Percentiles rank a stretch among this genome's conserved stretches.
These are phyloP conservation scores for Stegana nigrithorax DNA, from an alignment of 2,888 invertebrate genomes.

Conservation along the genomic window DNA sequence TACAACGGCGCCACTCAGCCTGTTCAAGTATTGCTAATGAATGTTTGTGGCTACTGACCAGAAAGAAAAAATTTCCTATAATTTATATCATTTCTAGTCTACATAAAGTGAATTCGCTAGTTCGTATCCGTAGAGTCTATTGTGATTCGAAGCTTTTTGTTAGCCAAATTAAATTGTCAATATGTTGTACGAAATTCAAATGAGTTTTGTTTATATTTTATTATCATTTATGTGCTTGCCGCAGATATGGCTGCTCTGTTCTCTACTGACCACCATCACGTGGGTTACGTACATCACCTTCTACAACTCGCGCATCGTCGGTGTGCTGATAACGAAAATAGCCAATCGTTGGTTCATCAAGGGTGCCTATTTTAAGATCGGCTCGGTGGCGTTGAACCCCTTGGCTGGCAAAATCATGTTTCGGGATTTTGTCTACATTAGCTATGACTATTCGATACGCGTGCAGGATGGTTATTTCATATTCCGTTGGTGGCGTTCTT, in stretches of 20 bases:
- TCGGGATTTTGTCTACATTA: slow-evolving; percentile 92
- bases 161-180: not conserved
- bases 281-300: slow-evolving; percentile 96
- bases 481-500: slow-evolving; percentile 98
- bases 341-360: slow-evolving; percentile 88
- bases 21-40: slow-evolving; percentile 19
- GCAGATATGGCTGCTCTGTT: slow-evolving; percentile 80
- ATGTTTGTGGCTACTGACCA: too few species aligned
- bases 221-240: slow-evolving; percentile 21
- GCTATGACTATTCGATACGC: slow-evolving; percentile 91
- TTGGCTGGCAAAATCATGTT: slow-evolving; percentile 99
- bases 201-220: not conserved
- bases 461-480: slow-evolving; percentile 97
- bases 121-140: not conserved
- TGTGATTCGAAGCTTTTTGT: slow-evolving; percentile 5
- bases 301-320: slow-evolving; percentile 93
- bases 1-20: slow-evolving; percentile 35
- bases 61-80: too few species aligned
- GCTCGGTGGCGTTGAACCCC: slow-evolving; percentile 94
- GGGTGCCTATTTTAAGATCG: slow-evolving; percentile 90
- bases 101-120: not conserved
- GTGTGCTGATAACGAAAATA: slow-evolving; percentile 88
- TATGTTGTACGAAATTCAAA: not conserved
- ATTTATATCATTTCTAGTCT: not conserved
- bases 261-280: slow-evolving; percentile 83